Evolutionary conservation across 2,797 vertebrate species (phyloP).

Genomic region (Trichosurus vulpecula): DNA sequence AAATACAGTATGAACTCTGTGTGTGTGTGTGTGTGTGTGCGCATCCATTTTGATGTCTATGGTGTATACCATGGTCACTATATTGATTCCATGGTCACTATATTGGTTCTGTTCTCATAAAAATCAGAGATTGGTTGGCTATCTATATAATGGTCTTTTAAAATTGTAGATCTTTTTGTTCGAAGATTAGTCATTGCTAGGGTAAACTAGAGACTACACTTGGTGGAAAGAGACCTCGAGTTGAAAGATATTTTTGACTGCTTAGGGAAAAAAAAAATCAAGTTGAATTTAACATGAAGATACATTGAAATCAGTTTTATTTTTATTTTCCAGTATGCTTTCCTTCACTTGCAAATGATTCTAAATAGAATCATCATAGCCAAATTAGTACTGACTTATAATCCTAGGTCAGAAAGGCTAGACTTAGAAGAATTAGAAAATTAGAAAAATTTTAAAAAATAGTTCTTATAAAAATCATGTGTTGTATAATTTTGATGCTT

Average conservation of each 20-base stretch:
- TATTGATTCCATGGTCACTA: not conserved
- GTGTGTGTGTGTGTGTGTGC: too few relatives aligned
- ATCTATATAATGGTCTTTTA: not conserved
- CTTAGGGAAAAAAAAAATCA: not conserved
- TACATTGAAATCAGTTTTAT: not conserved
- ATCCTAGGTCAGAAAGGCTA: not conserved
- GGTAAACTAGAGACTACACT: not conserved
- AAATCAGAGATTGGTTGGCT: not conserved
- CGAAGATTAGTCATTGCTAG: not conserved
- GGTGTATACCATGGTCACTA: too few relatives aligned
- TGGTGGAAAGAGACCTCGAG: not conserved
- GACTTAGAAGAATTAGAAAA: not conserved
- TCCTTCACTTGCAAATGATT: constrained; percentile 2
- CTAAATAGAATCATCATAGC: not conserved
- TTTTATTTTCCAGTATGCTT: not conserved
- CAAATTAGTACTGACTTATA: not conserved
- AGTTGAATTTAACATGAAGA: constrained; percentile 19
- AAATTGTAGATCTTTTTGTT: not conserved
- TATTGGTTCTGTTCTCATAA: not conserved
- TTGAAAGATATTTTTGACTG: constrained; percentile 1
- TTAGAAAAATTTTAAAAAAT: not conserved
- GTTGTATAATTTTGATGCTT: not conserved
- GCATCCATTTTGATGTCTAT: not conserved
- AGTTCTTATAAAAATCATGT: not conserved
- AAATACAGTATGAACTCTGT: not conserved